These are phyloP conservation scores for Chymomyza costata DNA, from an alignment of 1,140 invertebrate genomes.

Conservation along the genomic window DNA sequence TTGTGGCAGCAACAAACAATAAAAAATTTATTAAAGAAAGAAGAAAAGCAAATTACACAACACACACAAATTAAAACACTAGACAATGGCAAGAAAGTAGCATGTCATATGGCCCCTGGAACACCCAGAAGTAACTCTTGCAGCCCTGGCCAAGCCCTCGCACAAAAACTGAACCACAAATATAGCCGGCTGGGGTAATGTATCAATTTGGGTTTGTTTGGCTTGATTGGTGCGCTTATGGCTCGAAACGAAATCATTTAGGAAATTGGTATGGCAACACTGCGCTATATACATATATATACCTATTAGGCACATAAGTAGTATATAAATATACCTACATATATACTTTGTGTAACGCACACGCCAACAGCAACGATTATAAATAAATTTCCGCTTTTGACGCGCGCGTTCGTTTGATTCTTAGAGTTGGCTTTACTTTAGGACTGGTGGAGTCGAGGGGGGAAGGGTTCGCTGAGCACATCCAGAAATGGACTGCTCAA, in stretches of 20 bases:
- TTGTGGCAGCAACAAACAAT: conserved; percentile 61
- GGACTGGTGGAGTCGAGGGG: neutral
- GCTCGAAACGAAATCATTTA: conserved; percentile 57
- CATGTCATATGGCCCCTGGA: conserved; percentile 63
- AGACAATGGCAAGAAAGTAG: conserved; percentile 56
- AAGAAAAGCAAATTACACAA: conserved; percentile 50
- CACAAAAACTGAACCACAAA: conserved; percentile 41
- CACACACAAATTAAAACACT: conserved; percentile 60
- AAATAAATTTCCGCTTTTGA: conserved; percentile 73
- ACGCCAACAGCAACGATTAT: conserved; percentile 60
- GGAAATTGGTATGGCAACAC: conserved; percentile 60
- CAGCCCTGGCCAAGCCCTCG: conserved; percentile 15
- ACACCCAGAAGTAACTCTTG: conserved; percentile 53
- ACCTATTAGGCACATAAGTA: conserved; percentile 27
- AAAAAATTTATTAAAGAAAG: conserved; percentile 73
- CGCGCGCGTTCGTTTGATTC: conserved; percentile 34
- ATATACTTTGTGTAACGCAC: conserved; percentile 23
- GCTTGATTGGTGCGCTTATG: conserved; percentile 58
- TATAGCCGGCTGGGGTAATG: conserved; percentile 48
- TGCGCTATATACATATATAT: conserved; percentile 17
- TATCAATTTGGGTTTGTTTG: conserved; percentile 59
- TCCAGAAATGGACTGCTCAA: conserved; percentile 54
- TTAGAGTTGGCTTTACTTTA: neutral
- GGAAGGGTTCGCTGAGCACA: conserved; percentile 41
- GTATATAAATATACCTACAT: neutral